phyloP scores from a whole-genome alignment of 2,113 vertebrate genomes.

The Pterocles burchelli region DNA sequence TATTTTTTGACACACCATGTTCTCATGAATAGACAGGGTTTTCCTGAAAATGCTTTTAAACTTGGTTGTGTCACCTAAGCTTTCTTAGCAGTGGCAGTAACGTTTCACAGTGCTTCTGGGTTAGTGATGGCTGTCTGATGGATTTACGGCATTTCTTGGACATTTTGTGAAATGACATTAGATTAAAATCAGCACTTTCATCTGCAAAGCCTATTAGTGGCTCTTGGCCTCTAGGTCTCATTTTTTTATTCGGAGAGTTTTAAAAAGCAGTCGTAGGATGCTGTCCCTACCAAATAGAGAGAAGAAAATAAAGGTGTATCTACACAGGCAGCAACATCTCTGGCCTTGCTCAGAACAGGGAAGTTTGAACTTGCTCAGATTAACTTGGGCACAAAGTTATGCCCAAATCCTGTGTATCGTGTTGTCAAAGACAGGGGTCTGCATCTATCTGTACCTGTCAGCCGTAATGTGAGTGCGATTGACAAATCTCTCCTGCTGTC shows the following conservation, averaged over 20 bases:
- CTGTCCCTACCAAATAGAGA: neutral
- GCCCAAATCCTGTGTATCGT: neutral
- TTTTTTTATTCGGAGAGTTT: neutral
- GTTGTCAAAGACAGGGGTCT: neutral
- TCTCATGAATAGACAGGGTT: neutral
- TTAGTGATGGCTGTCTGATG: neutral
- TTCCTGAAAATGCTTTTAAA: neutral
- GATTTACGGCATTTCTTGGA: neutral
- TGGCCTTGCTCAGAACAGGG: neutral
- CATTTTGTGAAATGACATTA: neutral
- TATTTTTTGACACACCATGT: neutral
- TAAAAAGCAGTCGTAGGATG: neutral
- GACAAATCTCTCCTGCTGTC: neutral
- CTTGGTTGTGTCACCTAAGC: neutral
- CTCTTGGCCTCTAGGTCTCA: neutral
- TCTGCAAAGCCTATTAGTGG: neutral
- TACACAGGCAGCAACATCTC: neutral
- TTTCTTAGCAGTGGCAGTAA: neutral
- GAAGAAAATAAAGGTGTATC: neutral
- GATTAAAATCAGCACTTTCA: neutral
- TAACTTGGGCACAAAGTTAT: neutral
- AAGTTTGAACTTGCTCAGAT: neutral
- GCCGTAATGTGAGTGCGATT: neutral
- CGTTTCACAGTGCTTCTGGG: neutral
- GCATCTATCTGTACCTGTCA: neutral